Conservation (phyloP, 1,140 invertebrate genomes). For the Hydropsyche tenuis region DNA sequence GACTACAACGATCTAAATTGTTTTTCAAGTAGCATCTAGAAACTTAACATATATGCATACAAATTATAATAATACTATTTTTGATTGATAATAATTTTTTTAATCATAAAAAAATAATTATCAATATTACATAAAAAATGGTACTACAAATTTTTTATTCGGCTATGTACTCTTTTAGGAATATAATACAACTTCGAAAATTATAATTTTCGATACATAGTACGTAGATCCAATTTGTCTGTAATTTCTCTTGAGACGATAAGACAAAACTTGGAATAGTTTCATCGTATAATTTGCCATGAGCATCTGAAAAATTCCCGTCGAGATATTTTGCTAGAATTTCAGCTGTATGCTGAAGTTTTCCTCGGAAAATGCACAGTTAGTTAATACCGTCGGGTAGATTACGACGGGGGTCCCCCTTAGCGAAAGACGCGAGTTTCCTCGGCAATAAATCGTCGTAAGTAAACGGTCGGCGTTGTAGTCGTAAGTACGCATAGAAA, state of each 20-base stretch:
- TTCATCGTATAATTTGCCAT: not conserved
- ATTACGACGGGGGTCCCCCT: constrained; percentile 21
- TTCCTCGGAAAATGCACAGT: constrained; percentile 30
- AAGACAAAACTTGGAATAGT: constrained; percentile 1
- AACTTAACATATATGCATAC: too few relatives aligned
- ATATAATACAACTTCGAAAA: too few relatives aligned
- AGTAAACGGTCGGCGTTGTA: constrained; percentile 19
- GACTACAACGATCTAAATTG: too few relatives aligned
- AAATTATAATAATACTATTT: too few relatives aligned
- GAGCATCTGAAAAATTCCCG: not conserved
- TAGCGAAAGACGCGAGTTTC: constrained; percentile 22
- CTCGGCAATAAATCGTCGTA: constrained; percentile 32
- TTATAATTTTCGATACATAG: too few relatives aligned
- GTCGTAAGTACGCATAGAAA: not conserved
- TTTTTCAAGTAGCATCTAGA: too few relatives aligned
- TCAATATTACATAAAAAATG: too few relatives aligned
- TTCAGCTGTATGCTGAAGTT: constrained; percentile 12
- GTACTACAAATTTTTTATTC: too few relatives aligned
- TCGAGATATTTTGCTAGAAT: not conserved
- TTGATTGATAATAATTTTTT: too few relatives aligned
- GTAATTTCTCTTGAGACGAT: not conserved
- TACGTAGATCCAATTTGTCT: too few relatives aligned
- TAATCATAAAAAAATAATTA: too few relatives aligned
- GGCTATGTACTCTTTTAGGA: too few relatives aligned
- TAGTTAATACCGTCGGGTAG: constrained; percentile 29